Conservation (phyloP, 2,888 invertebrate genomes). For the Clepsis dumicolana region DNA sequence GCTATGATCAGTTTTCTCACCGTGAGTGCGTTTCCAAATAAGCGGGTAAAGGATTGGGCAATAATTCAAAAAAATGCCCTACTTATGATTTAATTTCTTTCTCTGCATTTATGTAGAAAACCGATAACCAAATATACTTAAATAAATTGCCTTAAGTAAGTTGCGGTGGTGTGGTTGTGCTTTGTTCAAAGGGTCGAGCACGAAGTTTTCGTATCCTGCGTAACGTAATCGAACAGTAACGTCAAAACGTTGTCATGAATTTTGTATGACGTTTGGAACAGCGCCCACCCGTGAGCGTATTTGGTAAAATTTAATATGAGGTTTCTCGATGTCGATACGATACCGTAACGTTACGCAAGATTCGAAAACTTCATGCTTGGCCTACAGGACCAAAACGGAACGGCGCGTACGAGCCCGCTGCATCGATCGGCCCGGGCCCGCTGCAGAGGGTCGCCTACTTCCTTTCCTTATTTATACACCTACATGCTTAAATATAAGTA, state of each 20-base stretch:
- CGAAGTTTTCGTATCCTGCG: too few species aligned
- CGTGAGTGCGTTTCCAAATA: background rate
- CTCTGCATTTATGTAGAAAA: background rate
- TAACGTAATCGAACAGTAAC: too few species aligned
- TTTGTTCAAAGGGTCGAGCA: too few species aligned
- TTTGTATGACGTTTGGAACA: too few species aligned
- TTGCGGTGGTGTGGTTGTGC: background rate
- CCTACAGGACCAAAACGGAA: conserved; percentile 9
- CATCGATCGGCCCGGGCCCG: conserved; percentile 74
- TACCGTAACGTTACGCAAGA: too few species aligned
- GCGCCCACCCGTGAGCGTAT: too few species aligned
- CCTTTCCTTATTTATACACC: conserved; percentile 15
- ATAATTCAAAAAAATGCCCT: background rate
- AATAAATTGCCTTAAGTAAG: background rate
- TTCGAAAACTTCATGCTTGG: too few species aligned
- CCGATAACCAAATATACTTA: background rate
- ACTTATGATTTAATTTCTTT: too few species aligned
- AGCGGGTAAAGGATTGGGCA: background rate
- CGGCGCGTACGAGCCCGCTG: conserved; percentile 53
- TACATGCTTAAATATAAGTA: background rate
- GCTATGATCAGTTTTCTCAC: background rate
- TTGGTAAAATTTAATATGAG: too few species aligned
- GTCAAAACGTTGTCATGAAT: too few species aligned
- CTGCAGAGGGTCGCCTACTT: conserved; percentile 13
- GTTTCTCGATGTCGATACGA: too few species aligned